Conservation (phyloP, 1,140 invertebrate species). For the Sminthurides bifidus region DNA sequence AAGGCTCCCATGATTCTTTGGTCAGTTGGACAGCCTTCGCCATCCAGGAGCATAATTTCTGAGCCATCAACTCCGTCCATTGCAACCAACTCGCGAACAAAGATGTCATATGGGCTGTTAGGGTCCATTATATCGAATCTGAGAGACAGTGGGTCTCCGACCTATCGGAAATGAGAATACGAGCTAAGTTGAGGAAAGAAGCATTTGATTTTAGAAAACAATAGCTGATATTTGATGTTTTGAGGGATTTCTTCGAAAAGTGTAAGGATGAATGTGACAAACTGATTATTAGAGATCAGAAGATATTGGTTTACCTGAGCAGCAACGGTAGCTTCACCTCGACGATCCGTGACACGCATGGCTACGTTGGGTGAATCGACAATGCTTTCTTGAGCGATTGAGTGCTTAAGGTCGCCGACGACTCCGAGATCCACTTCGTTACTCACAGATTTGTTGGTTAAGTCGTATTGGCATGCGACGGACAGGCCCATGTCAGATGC, state of each 20-base stretch:
- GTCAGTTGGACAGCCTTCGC: constrained; percentile 82
- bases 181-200: neutral
- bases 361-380: constrained; percentile 86
- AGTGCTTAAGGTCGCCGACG: constrained; percentile 62
- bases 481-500: constrained; percentile 82
- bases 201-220: neutral
- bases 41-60: constrained; percentile 82
- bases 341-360: constrained; percentile 64
- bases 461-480: constrained; percentile 83
- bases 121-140: constrained; percentile 78
- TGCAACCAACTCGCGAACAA: constrained; percentile 81
- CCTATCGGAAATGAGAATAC: constrained; percentile 49
- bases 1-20: constrained; percentile 84
- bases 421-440: constrained; percentile 82
- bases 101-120: constrained; percentile 86
- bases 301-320: constrained; percentile 35
- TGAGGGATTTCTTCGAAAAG: neutral
- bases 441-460: constrained; percentile 83
- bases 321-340: constrained; percentile 36
- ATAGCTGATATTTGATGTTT: neutral
- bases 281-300: neutral
- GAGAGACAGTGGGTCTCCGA: constrained; percentile 77
- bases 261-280: neutral
- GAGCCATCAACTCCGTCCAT: constrained; percentile 86
- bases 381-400: constrained; percentile 42